Conservation (phyloP, 2,888 invertebrate genomes). For the Archaeoteleia sp. region DNA sequence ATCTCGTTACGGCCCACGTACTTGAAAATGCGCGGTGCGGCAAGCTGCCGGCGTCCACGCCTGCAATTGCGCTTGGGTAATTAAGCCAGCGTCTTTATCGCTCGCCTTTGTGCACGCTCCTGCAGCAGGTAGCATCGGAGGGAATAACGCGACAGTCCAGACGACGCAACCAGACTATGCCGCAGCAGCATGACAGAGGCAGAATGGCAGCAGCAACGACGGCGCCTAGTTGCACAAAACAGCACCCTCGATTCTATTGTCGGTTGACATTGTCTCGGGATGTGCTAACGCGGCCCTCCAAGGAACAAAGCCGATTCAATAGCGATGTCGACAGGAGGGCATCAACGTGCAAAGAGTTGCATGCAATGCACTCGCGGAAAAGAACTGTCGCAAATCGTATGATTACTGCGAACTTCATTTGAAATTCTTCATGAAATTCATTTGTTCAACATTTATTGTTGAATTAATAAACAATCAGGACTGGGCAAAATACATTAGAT, state of each 20-base stretch:
- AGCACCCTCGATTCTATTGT: conserved; percentile 40
- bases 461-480: too few species aligned
- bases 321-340: conserved; percentile 19
- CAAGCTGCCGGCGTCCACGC: conserved; percentile 6
- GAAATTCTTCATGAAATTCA: too few species aligned
- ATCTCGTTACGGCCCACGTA: conserved; percentile 38
- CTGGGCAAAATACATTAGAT: too few species aligned
- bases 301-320: conserved; percentile 40
- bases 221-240: conserved; percentile 12
- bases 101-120: conserved; percentile 2
- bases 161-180: neutral
- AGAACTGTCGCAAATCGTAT: too few species aligned
- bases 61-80: conserved; percentile 22
- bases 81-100: conserved; percentile 30
- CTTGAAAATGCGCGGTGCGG: too few species aligned
- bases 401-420: too few species aligned
- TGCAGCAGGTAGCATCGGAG: neutral
- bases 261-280: conserved; percentile 37
- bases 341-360: too few species aligned
- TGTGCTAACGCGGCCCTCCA: conserved; percentile 21
- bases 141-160: conserved; percentile 1
- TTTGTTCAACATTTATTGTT: too few species aligned
- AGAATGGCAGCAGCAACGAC: conserved; percentile 15
- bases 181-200: conserved; percentile 7
- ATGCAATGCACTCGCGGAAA: too few species aligned